Evolutionary conservation across 2,888 invertebrate species (phyloP), one percentile per base, ranked within the genome.

Genomic region (Caenorhabditis wallacei): DNA sequence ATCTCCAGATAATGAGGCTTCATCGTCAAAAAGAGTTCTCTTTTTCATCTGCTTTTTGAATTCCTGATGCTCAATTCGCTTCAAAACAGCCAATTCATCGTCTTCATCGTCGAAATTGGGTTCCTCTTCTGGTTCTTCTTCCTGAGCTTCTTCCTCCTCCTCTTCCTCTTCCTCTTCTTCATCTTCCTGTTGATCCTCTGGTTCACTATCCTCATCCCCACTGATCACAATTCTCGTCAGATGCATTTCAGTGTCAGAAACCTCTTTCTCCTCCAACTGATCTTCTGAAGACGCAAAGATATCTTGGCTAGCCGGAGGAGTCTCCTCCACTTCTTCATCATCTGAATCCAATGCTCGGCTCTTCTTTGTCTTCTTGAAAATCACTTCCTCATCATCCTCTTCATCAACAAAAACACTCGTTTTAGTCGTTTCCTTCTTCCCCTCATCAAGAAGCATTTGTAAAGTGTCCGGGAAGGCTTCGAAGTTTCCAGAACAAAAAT

Each of bases 1-100:
- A 56, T 89, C 89, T 43, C 91, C 91, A 4, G 89, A 90, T 7
- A 91, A 78, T 7, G 88, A 88, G 11, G 91, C 91, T 79, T 91
- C 90, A 40, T 91, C 91, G 57, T 91, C 90, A 48, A 90, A 83
- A 26, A 88, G 85, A 7, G 87, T 86, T 37, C 71, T 78, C 70
- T 83, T 85, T 40, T 82, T 83, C 22, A 72, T 35, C 69, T 84
- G 83, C 35, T 83, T 76, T 22, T 83, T 80, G 61, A 75, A 81
- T 40, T 82, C 82, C 10, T 80, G 54, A 26, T 84, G 63, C 57
- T 85, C 84, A 26, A 85, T 56, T 7, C 85, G 59, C 43, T 82
- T 82, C 22, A 85, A 26, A n/a, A 85, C 83, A 7, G 87, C 88
- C 43, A 88, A 43, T 46, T 88, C 88, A 54, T 88, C 87, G 46